Percentiles rank a stretch among this genome's conserved stretches.
phyloP scores from a whole-genome alignment of 2,888 invertebrate species.

The Shargacucullia verbasci region DNA sequence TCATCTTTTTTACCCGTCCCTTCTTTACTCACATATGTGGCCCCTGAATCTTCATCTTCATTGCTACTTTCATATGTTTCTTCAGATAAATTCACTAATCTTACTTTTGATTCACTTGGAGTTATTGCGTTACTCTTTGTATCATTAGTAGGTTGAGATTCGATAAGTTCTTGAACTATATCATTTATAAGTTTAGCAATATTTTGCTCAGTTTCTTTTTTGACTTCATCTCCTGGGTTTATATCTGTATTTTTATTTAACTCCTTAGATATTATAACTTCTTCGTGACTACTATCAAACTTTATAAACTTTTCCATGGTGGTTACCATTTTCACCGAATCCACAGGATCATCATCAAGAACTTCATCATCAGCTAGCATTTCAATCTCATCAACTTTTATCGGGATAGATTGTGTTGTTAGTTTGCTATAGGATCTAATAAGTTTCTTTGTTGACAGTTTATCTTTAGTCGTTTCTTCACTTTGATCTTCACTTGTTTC shows the following conservation, averaged over 20 bases:
- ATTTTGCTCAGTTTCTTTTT: constrained; percentile 7
- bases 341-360: neutral
- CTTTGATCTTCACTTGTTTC: too few relatives aligned
- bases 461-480: too few relatives aligned
- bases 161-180: constrained; percentile 57
- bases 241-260: neutral
- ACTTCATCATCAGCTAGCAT: neutral
- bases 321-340: constrained; percentile 23
- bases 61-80: too few relatives aligned
- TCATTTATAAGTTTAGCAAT: constrained; percentile 63
- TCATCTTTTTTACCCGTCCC: too few relatives aligned
- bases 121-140: too few relatives aligned
- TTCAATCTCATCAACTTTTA: neutral
- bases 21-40: too few relatives aligned
- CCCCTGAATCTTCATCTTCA: too few relatives aligned
- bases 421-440: neutral
- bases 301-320: constrained; percentile 24
- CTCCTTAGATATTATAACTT: neutral
- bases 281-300: constrained; percentile 3
- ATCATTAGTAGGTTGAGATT: constrained; percentile 5
- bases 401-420: constrained; percentile 1
- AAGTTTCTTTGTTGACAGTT: neutral
- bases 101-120: too few relatives aligned
- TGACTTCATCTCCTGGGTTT: neutral
- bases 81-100: too few relatives aligned